phyloP scores from a whole-genome alignment of 2,888 invertebrate species.

The Chesias legatella region DNA sequence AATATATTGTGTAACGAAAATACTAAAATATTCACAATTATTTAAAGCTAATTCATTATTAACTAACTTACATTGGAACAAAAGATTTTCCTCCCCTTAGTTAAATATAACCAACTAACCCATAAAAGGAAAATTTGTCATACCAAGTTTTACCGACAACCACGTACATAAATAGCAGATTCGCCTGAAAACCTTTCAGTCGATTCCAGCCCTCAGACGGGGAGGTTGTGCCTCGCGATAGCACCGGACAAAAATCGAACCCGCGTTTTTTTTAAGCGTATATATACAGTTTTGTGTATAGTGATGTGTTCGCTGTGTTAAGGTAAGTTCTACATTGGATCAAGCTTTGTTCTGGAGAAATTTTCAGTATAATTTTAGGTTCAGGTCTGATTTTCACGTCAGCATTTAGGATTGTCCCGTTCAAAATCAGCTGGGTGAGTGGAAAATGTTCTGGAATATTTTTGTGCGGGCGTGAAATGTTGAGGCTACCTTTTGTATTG shows the following conservation, averaged over 20 bases:
- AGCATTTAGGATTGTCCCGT: no score
- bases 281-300: constrained; percentile 1
- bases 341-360: not conserved
- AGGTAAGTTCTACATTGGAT: not conserved
- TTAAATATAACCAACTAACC: constrained; percentile 16
- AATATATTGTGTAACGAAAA: no score
- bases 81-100: constrained; percentile 5
- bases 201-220: constrained; percentile 28
- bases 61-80: not conserved
- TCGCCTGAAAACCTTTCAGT: constrained; percentile 30
- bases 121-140: constrained; percentile 4
- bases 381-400: no score
- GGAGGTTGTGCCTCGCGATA: constrained; percentile 13
- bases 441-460: no score
- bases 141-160: constrained; percentile 7
- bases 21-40: no score
- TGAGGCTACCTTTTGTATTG: no score
- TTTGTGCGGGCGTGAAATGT: no score
- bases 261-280: constrained; percentile 2
- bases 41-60: no score
- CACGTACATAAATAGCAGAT: constrained; percentile 12
- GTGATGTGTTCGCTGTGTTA: not conserved
- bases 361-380: not conserved
- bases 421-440: no score
- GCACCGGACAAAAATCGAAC: constrained; percentile 11